Base-by-base conservation (phyloP, 2,113 vertebrate species). In the Montifringilla adamsi region DNA sequence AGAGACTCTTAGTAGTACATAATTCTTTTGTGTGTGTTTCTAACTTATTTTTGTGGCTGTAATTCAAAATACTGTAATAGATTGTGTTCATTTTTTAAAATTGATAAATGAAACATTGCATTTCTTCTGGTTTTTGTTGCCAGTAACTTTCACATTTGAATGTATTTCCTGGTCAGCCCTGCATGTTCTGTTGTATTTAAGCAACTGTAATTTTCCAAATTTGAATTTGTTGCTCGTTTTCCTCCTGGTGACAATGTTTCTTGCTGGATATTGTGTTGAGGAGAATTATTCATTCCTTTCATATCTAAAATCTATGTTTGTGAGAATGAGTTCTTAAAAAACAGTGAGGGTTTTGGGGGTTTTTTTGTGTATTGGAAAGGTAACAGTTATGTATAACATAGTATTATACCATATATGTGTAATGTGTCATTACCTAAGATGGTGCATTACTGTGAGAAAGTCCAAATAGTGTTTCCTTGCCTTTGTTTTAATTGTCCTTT, bases 21-120 rank as follows among this genome's bases (percentile, higher is more conserved):
- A 49, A 87, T 55, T 70, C 13, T 75, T 94, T 86, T 87, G 44
- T 94, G 77, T 87, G 44, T 94, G 80, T 97, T 93, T 68, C 82
- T 97, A 90, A 95, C 37, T 93, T 89, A 79, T 93, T 95, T 96
- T 95, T 96, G 89, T 89, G 77, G 26, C 79, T 91, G 64, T 91
- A 91, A 92, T 97, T 97, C 53, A 66, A 88, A 96, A 76, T 64
- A 92, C 82, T 97, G 69, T 95, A 89, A 83, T 56, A 84, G 77
- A 90, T 92, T 53, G 94, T 95, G 88, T 96, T 94, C 37, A 75
- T 31, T 52, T 66, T 93, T 92, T 41, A 59, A 89, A 59, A 89
- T 39, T 56, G 77, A 91, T 93, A 88, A 89, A 92, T 55, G 79
- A 95, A 75, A 74, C 7, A 2, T 89, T 88, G 81, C 76, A 27